phyloP scores from a whole-genome alignment of 2,113 vertebrate species.

The Phycodurus eques region DNA sequence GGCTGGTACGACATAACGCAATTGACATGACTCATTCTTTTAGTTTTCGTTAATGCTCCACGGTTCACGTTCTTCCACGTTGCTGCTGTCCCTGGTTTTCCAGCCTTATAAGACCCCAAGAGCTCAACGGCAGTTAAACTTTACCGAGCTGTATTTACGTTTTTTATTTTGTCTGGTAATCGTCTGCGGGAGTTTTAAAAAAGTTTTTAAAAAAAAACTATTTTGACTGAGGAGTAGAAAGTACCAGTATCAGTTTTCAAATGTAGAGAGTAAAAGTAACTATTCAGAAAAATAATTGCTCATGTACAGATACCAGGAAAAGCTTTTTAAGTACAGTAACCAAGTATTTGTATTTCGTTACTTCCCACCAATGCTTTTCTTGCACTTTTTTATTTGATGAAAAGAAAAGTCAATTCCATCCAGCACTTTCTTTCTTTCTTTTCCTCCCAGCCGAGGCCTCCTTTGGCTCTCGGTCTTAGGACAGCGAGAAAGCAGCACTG shows the following conservation, averaged over 20 bases:
- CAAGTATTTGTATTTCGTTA: background rate
- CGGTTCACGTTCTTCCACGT: too few species aligned
- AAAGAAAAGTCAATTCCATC: slow-evolving; percentile 16
- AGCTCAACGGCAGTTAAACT: background rate
- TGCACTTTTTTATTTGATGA: slow-evolving; percentile 20
- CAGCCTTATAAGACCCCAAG: too few species aligned
- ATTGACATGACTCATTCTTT: too few species aligned
- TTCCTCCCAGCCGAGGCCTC: slow-evolving; percentile 20
- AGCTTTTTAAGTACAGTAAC: too few species aligned
- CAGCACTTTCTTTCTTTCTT: slow-evolving; percentile 5
- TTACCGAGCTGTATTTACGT: background rate
- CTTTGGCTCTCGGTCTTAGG: slow-evolving; percentile 23
- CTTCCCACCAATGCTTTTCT: slow-evolving; percentile 23
- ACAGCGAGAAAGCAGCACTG: slow-evolving; percentile 25
- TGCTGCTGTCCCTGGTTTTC: too few species aligned
- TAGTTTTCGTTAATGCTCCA: too few species aligned
- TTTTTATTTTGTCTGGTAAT: background rate
- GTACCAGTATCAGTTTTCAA: background rate
- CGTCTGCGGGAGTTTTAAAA: background rate
- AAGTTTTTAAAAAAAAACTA: background rate
- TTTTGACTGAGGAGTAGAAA: background rate
- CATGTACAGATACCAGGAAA: background rate
- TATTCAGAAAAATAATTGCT: background rate
- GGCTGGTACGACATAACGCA: too few species aligned
- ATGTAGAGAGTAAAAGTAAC: background rate